Evolutionary conservation across 2,797 vertebrate species (phyloP), one percentile per base, ranked within the genome.

Genomic region (Pterois miles): DNA sequence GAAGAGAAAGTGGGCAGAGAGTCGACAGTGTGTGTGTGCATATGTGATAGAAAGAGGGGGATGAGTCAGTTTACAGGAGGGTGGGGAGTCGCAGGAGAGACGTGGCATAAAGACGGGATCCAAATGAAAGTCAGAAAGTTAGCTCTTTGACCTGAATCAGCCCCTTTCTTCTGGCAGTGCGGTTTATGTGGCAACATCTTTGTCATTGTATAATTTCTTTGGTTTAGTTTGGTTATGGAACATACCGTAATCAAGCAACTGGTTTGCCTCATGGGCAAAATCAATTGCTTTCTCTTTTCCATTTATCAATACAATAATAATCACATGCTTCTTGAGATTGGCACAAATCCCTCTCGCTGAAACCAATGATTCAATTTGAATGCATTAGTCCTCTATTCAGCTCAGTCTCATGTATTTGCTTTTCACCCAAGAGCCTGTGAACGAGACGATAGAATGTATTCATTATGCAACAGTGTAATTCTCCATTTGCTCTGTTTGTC

Each of bases 401-500:
- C 82, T 87, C 78, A 29, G 80, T 82, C 79, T 83, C 72, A 53
- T 88, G 88, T 89, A 83, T 92, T 92, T 93, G 85, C 88, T 88
- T 88, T 90, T 86, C 86, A 87, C 80, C 75, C 71, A 76, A 86
- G 74, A 89, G 86, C 81, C 78, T 78, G 80, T 83, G 79, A 92
- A 92, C 85, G 87, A 85, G 84, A 83, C 71, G 86, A 87, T 88
- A 71, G 82, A 91, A 87, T 69, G 59, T 78, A 83, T 86, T 91
- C 84, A 88, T 93, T 92, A 91, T 84, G 75, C 77, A 74, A 88
- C 88, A 76, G 65, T 88, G 79, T 86, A 59, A 85, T 89, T 87
- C 80, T 33, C 82, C 82, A 79, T 92, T 88, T 82, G 78, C 81
- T 87, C 78, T 79, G 88, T 92, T 92, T 92, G 91, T 92, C 89